These are phyloP conservation scores for Sylvia borin DNA, from an alignment of 2,797 vertebrate genomes.

Conservation along the genomic window DNA sequence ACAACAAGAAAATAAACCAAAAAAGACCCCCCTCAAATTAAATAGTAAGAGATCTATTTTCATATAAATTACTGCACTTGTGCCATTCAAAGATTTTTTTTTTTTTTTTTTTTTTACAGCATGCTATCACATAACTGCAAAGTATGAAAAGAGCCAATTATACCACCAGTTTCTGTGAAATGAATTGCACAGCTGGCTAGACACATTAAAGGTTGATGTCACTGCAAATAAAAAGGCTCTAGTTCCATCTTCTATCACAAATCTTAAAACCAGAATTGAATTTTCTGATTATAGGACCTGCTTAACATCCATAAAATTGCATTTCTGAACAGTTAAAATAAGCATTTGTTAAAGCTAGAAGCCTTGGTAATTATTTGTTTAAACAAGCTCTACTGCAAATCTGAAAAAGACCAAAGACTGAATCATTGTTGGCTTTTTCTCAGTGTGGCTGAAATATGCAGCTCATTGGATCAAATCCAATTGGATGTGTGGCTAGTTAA, in stretches of 20 bases:
- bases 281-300: conserved; percentile 7
- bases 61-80: not conserved
- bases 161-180: conserved; percentile 12
- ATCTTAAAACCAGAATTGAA: conserved; percentile 20
- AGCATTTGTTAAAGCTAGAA: conserved; percentile 3
- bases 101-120: not conserved
- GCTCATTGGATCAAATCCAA: conserved; percentile 30
- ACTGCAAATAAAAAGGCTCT: conserved; percentile 13
- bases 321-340: conserved; percentile 21
- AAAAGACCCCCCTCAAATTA: not conserved
- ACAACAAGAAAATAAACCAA: not conserved
- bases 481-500: conserved; percentile 2
- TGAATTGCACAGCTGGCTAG: conserved; percentile 33
- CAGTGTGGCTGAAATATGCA: not conserved
- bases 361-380: not conserved
- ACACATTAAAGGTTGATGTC: conserved; percentile 21
- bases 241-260: not conserved
- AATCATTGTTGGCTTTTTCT: conserved; percentile 22
- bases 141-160: conserved; percentile 28
- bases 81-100: not conserved
- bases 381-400: not conserved
- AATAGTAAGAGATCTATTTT: not conserved
- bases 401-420: not conserved
- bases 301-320: conserved; percentile 24
- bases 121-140: not conserved